phyloP scores from a whole-genome alignment of 2,113 vertebrate genomes.

The Ibidorhyncha struthersii region DNA sequence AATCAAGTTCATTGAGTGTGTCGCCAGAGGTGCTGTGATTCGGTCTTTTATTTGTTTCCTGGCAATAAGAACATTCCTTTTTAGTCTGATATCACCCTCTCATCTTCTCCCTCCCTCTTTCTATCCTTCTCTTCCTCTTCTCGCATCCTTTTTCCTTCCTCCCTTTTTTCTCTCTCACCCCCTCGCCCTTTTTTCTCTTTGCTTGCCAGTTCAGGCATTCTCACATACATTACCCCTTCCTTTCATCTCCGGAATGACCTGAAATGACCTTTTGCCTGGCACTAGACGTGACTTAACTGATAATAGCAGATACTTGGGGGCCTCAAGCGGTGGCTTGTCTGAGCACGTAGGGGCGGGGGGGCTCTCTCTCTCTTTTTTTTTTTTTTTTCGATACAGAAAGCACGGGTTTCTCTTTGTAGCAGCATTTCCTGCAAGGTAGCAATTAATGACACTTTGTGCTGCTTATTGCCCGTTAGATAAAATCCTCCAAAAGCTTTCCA shows the following conservation, averaged over 20 bases:
- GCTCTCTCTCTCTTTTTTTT: background rate
- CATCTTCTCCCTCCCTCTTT: conserved; percentile 5
- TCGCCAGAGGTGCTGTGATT: conserved; percentile 6
- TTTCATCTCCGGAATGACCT: conserved; percentile 80
- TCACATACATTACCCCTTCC: conserved; percentile 75
- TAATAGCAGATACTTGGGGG: conserved; percentile 73
- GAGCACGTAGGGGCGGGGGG: conserved; percentile 19
- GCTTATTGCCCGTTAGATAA: background rate
- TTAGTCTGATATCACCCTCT: background rate
- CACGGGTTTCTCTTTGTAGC: background rate
- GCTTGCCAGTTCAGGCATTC: conserved; percentile 67
- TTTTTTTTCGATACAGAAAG: background rate
- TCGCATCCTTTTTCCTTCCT: conserved; percentile 43
- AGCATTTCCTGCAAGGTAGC: conserved; percentile 57
- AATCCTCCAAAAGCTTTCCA: background rate
- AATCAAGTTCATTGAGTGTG: conserved; percentile 62
- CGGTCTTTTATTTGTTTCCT: conserved; percentile 45
- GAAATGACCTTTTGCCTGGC: conserved; percentile 82
- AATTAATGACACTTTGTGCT: conserved; percentile 44
- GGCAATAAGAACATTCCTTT: conserved; percentile 34
- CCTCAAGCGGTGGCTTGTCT: conserved; percentile 62
- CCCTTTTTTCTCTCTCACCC: conserved; percentile 12
- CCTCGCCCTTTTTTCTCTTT: background rate
- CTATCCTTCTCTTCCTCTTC: conserved; percentile 19
- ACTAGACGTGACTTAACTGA: conserved; percentile 83